Base-by-base conservation (phyloP, 1,140 invertebrate species). In the Dreissena polymorpha region DNA sequence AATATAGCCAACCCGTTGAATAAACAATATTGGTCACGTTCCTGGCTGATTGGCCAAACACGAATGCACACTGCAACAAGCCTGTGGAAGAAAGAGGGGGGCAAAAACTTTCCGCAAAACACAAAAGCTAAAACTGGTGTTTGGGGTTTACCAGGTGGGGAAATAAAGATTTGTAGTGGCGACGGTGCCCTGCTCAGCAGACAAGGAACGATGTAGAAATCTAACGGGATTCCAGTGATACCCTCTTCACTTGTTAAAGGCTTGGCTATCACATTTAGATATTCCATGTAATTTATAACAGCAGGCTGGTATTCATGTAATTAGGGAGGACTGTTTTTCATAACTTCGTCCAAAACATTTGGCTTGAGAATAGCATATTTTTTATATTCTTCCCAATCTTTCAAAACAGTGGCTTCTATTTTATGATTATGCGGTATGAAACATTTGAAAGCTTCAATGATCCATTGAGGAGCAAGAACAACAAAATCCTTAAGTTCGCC, bases 391-490 rank as follows among this genome's bases (percentile, higher is more conserved):
- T 70, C 51, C 76, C 76, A 78, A 10, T 55, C 21, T 5, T 29
- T 23, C 16, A 78, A 55, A 14, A 39, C 7, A 8, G 39, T 39
- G 21, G 16, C 16, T 60, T 60, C 57, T 60, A 23, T 18, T 51
- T 29, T 69, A 0, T 64, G 64, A 69, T 78, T 50, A 57, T 78
- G 65, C 25, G 65, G n/a, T 55, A 78, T 60, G 23, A 78, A 78
- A 57, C 76, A 78, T 29, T 51, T 78, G 14, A 78, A 78, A 8
- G 76, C 76, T 53, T 70, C 76, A 78, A 78, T 78, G 12, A 78
- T 78, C 76, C 76, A 78, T 50, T 78, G 64, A 25, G 76, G 76
- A 57, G 76, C 51, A 10, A 78, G 39, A 14, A 78, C 69, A 14
- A 78, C 51, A 60, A 18, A 70, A 8, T 78, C 39, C 23, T 78